These are phyloP conservation scores for Acheta domesticus DNA, from an alignment of 2,888 invertebrate genomes.

Conservation along the genomic window DNA sequence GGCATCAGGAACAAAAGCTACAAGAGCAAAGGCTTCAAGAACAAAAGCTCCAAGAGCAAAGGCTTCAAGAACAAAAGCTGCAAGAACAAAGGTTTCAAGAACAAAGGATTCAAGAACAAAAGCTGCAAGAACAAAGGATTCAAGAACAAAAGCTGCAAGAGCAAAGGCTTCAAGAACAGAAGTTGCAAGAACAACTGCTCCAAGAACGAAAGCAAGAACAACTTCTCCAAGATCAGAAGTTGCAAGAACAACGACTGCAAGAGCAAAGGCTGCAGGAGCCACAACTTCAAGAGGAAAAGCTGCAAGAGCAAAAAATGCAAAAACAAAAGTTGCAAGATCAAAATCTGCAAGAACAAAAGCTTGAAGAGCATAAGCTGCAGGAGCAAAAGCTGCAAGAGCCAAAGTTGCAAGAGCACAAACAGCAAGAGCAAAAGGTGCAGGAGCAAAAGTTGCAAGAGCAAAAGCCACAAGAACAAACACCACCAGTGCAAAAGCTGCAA, in stretches of 20 bases:
- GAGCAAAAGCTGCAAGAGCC: neutral
- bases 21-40: neutral
- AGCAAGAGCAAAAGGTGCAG: neutral
- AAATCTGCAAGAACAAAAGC: neutral
- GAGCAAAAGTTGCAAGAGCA: neutral
- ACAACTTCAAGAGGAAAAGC: constrained; percentile 12
- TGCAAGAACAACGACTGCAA: neutral
- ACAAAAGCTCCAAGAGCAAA: neutral
- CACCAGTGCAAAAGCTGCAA: constrained; percentile 8
- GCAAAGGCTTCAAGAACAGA: neutral
- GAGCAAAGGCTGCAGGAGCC: constrained; percentile 19
- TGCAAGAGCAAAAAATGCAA: neutral
- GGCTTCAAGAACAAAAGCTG: too few relatives aligned
- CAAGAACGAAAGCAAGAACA: neutral
- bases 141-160: neutral
- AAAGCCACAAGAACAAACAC: neutral
- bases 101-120: neutral
- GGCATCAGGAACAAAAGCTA: neutral
- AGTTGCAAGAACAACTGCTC: neutral
- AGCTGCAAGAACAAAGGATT: neutral
- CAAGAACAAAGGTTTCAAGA: neutral
- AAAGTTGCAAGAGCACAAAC: neutral
- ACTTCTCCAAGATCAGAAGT: neutral
- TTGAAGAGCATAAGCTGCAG: neutral
- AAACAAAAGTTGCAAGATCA: neutral